Evolutionary conservation across 1,140 invertebrate genomes (phyloP), one percentile per base, ranked within the genome.

Genomic region (Uloborus diversus): DNA sequence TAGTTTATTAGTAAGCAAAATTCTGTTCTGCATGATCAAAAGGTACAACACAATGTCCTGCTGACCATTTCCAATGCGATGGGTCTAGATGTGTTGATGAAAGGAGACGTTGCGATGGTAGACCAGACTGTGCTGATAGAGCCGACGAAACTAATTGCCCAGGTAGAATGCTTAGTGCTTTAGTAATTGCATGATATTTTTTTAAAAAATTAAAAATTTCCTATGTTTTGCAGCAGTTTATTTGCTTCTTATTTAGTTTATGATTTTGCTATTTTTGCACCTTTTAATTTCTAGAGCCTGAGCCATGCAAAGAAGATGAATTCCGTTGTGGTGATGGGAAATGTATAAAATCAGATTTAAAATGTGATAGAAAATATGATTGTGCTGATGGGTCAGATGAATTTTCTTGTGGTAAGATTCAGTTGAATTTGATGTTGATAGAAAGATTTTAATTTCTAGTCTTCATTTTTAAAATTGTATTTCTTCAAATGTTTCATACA

Each of bases 381-480:
- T 89, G 88, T 82, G 82, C 84, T 1, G 88, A 89, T 82, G 81
- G 82, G 3, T 88, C 88, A 5, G 87, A 89, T 83, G 86, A 89
- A 53, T 70, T 84, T 14, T 82, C 86, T 53, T 89, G 88, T 82
- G 79, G 88, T 89, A 85, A 85, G 87, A n/a, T n/a, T 87, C 86
- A 27, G 68, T n/a, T 17, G 7, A 13, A 70, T n/a, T 47, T 14
- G 4, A 66, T 66, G 17, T 17, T 20, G 3, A n/a, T 62, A 28
- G 47, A 59, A 76, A 4, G 5, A 30, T 35, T 3, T 59, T 59
- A 59, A 49, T 49, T 49, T 13, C 20, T 13, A 49, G 47, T 3
- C n/a, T n/a, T n/a, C n/a, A n/a, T n/a, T n/a, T n/a, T n/a, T n/a
- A n/a, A n/a, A n/a, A n/a, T 47, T 47, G 42, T 47, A 47, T 11